These are phyloP conservation scores for Rhadina sibilatrix DNA, from an alignment of 2,113 vertebrate genomes.

Conservation along the genomic window DNA sequence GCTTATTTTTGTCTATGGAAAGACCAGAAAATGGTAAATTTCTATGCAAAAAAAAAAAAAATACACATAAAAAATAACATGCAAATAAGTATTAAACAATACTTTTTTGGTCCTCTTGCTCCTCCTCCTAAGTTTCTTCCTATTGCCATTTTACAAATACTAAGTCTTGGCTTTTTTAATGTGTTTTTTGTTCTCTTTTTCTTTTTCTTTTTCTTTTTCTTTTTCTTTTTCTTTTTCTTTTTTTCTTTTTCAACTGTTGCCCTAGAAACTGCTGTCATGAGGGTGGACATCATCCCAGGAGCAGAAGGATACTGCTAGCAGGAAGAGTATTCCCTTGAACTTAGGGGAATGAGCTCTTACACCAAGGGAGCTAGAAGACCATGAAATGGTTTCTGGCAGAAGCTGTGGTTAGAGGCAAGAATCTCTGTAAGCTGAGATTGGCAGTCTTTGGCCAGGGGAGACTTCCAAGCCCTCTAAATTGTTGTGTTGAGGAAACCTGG, in stretches of 20 bases:
- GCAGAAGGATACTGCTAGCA: background rate
- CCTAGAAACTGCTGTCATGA: background rate
- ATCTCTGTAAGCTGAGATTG: background rate
- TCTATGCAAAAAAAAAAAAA: background rate
- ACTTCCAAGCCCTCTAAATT: background rate
- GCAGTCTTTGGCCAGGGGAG: background rate
- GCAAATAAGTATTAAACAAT: background rate
- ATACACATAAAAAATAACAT: fast-evolving
- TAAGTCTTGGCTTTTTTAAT: background rate
- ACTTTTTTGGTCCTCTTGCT: background rate
- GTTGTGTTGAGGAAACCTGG: fast-evolving
- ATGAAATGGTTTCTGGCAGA: background rate
- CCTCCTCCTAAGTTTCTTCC: background rate
- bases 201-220: background rate
- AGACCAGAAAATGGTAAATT: background rate
- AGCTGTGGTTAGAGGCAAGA: background rate
- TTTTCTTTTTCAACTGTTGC: background rate
- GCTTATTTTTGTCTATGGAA: background rate
- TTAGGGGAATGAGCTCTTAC: background rate
- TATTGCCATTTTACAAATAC: background rate
- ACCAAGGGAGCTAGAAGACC: background rate
- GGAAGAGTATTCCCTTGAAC: background rate
- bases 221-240: background rate
- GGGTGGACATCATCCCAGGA: background rate
- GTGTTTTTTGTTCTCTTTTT: background rate